Evolutionary conservation across 2,797 vertebrate species (phyloP), one percentile per base, ranked within the genome.

Genomic region (Brachymystax lenok): DNA sequence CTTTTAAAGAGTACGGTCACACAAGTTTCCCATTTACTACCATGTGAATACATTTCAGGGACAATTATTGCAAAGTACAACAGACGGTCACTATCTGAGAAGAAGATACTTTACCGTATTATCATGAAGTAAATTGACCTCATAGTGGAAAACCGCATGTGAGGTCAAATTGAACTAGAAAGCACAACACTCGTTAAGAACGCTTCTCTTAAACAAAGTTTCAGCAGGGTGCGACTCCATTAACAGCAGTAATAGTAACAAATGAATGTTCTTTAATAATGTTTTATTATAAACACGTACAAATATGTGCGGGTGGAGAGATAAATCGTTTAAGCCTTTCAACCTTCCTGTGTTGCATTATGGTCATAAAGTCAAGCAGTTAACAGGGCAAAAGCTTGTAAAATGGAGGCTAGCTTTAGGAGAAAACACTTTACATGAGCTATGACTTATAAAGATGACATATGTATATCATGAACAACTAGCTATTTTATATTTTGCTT

Each of bases 261-360:
- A 12, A 84, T 35, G 63, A 81, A 46, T 40, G 80, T 84, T 46
- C 40, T 46, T 46, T 83, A 88, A 82, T 85, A 81, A 71, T 75
- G 51, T 17, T 78, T n/a, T 71, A 77, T 16, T 74, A 51, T n/a
- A 74, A 83, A 84, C 35, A 72, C 13, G 28, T 80, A 75, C 70
- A 81, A 71, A 81, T 77, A 74, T 72, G 40, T 24, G 33, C 30
- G 35, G 7, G 6, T 69, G 35, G 68, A 69, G 35, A 21, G 35
- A 69, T 19, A 46, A 40, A 40, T 40, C 17, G 8, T 46, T 10
- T 1, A 4, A 46, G 30, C 59, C 0, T 80, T 78, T 51, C 67
- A 64, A 71, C 0, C 12, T n/a, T 6, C 12, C 17, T 78, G 28
- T 69, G 69, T 76, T 69, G 50, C 4, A 72, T 79, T 0, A 13